These are phyloP conservation scores for Herpetotheres cachinnans DNA, from an alignment of 2,113 vertebrate species.

Conservation along the genomic window DNA sequence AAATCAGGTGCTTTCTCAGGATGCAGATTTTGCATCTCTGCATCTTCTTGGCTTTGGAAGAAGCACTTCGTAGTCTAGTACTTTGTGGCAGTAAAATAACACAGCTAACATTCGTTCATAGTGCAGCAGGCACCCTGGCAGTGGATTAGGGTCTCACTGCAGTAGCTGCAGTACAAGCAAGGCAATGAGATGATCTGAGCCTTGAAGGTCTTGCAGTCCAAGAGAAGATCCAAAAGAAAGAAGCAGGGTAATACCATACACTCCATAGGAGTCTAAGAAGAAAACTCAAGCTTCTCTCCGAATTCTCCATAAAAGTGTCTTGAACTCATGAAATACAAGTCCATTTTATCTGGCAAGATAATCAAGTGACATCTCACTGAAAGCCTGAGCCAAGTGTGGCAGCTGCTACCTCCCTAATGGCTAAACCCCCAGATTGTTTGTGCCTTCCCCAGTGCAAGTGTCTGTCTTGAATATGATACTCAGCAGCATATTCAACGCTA, in stretches of 20 bases:
- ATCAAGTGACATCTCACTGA: background rate
- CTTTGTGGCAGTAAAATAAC: background rate
- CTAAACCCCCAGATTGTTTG: background rate
- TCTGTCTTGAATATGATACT: background rate
- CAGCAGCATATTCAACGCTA: background rate
- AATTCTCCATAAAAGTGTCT: background rate
- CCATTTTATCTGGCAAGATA: background rate
- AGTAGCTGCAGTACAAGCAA: background rate
- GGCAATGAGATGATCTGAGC: background rate
- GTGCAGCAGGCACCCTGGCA: background rate
- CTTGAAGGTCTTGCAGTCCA: background rate
- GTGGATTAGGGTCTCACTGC: background rate
- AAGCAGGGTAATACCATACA: background rate
- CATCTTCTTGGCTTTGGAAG: background rate
- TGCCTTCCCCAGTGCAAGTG: background rate
- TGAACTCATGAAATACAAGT: background rate
- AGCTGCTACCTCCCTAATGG: background rate
- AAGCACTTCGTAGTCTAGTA: background rate
- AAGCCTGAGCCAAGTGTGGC: background rate
- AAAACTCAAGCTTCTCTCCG: background rate
- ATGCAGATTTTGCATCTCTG: background rate
- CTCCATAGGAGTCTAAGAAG: background rate
- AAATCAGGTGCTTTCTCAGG: background rate
- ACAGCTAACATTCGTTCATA: background rate
- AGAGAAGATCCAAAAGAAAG: background rate